These are phyloP conservation scores for Hydrozoanthus gracilis DNA, from an alignment of 92 coral and sea anemone genomes.

Conservation along the genomic window DNA sequence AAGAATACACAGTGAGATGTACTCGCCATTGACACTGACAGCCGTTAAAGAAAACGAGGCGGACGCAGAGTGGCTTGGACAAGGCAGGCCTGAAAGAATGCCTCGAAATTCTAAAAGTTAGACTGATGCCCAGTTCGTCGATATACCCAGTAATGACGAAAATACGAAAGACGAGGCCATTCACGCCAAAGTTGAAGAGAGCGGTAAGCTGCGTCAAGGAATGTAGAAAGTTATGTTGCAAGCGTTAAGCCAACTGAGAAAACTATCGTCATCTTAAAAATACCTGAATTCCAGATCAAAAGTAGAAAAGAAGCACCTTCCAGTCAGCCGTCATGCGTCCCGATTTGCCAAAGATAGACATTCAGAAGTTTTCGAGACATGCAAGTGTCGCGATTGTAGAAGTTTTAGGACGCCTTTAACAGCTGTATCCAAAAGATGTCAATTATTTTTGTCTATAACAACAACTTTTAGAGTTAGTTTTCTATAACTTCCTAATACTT, in stretches of 20 bases:
- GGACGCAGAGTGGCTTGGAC: no score
- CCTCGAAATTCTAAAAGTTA: no score
- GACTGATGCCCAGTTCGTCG: background rate
- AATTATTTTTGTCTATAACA: no score
- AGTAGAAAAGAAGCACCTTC: background rate
- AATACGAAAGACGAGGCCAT: constrained; percentile 17
- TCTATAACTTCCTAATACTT: no score
- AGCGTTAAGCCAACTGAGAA: background rate
- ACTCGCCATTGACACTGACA: no score
- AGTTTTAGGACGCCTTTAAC: constrained; percentile 3
- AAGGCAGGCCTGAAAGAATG: no score
- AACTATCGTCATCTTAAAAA: background rate
- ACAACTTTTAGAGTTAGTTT: no score
- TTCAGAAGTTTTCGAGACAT: background rate
- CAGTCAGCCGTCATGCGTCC: background rate
- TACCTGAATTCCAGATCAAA: background rate
- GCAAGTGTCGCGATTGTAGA: background rate
- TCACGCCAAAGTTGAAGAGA: constrained; percentile 6
- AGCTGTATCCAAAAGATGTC: background rate
- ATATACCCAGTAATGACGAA: constrained; percentile 1
- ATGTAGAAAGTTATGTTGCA: background rate
- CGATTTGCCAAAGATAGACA: background rate
- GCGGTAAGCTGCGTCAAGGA: constrained; percentile 17
- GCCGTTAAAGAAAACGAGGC: no score
- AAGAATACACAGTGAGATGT: no score